Base-by-base conservation (phyloP, 2,113 vertebrate species). In the Apus apus region DNA sequence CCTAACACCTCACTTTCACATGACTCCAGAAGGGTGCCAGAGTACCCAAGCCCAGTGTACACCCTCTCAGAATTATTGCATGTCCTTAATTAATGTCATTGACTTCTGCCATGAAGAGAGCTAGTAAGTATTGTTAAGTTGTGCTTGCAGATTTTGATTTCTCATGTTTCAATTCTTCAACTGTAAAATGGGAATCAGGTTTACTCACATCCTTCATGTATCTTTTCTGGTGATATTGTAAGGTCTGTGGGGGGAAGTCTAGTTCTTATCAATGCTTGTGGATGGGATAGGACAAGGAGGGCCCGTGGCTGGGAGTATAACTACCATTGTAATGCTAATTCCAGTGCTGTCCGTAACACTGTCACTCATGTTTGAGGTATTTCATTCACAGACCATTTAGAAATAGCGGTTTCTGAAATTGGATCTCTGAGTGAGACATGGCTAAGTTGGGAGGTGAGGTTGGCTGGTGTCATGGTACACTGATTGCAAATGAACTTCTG, bases 81-180 rank as follows among this genome's bases (percentile, higher is more conserved):
- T 0, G 0, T 40, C 8, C 23, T 51, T 88, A 27, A 27, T 72
- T 90, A 32, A 13, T 79, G 45, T 53, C 13, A 14, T 10, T 34
- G 30, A 56, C 61, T 85, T 89, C 50, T 79, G 38, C 34, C 19
- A 11, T 57, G 38, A 81, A 21, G 23, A 85, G 27, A 85, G 4
- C 32, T 72, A 48, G 25, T 84, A 56, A 82, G 61, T 58, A 29
- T 61, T 73, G 45, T 15, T 15, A 54, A 72, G 26, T 22, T 27
- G 0, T 68, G n/a, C 53, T 53, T 81, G 56, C 32, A 84, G 38
- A 30, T 92, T 74, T 89, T 92, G 8, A 1, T 32, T 80, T 86
- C 26, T 66, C 32, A 11, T 92, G 21, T 71, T 56, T 92, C 57
- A 43, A 34, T 78, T 71, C 15, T 84, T 77, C 6, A 22, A 38